These are phyloP conservation scores for Pseudoips prasinana DNA, from an alignment of 2,888 invertebrate species.

Conservation along the genomic window DNA sequence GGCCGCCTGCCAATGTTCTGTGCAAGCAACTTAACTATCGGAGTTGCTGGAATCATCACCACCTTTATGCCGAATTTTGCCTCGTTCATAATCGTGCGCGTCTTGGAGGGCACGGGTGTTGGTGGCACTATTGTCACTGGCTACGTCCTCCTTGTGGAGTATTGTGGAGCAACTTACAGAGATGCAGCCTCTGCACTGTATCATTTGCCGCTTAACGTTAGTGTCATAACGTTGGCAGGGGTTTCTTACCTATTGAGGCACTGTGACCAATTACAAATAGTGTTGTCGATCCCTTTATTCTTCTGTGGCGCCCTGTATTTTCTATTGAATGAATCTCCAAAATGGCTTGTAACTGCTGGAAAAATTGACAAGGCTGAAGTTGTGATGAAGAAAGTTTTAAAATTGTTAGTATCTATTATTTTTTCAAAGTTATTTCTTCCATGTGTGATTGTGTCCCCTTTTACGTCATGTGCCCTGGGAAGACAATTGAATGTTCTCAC, in stretches of 20 bases:
- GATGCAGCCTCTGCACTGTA: constrained; percentile 55
- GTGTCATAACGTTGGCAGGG: constrained; percentile 54
- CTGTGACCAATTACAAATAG: constrained; percentile 54
- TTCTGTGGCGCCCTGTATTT: constrained; percentile 40
- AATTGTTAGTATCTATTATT: constrained; percentile 53
- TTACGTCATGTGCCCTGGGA: too few species aligned
- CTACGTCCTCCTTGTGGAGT: constrained; percentile 59
- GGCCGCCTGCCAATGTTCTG: constrained; percentile 52
- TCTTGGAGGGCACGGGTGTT: constrained; percentile 55
- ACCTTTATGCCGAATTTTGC: constrained; percentile 45
- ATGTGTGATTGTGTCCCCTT: too few species aligned
- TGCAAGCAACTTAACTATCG: constrained; percentile 39
- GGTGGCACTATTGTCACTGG: constrained; percentile 61
- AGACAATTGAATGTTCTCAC: too few species aligned
- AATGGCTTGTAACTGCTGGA: constrained; percentile 62
- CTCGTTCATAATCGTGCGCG: constrained; percentile 48
- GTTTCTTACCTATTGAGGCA: constrained; percentile 57
- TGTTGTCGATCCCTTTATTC: constrained; percentile 56
- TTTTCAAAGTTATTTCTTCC: too few species aligned
- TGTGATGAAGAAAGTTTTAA: constrained; percentile 52
- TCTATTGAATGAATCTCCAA: constrained; percentile 57
- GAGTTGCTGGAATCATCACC: constrained; percentile 48
- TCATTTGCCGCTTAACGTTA: constrained; percentile 58
- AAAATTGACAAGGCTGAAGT: constrained; percentile 40
- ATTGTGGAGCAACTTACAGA: constrained; percentile 49